Evolutionary conservation across 2,888 invertebrate genomes (phyloP).

Genomic region (Timema podura): DNA sequence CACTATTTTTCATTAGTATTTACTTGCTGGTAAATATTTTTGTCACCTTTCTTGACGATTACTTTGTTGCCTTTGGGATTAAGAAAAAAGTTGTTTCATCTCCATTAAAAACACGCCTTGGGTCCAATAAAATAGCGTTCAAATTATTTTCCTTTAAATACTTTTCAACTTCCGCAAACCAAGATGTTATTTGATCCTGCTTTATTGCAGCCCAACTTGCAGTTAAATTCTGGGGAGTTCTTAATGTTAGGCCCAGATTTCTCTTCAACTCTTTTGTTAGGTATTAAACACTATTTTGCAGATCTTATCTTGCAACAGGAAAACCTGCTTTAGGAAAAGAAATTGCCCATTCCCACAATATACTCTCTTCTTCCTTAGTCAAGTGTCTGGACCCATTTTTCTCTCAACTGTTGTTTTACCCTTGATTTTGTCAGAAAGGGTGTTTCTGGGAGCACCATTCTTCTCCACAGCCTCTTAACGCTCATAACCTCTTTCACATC

Average conservation of each 20-base stretch:
- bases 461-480: background rate
- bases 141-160: conserved; percentile 36
- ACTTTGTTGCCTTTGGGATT: conserved; percentile 40
- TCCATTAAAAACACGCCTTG: conserved; percentile 38
- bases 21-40: conserved; percentile 29
- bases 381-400: conserved; percentile 3
- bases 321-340: background rate
- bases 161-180: conserved; percentile 37
- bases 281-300: conserved; percentile 10
- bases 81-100: conserved; percentile 43
- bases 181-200: conserved; percentile 33
- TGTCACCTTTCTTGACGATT: too few species aligned
- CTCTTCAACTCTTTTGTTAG: conserved; percentile 1
- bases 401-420: too few species aligned
- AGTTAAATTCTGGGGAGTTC: conserved; percentile 38
- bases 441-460: conserved; percentile 4
- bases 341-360: background rate
- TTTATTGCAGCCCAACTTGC: conserved; percentile 29
- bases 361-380: background rate
- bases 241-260: too few species aligned
- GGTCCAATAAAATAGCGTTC: conserved; percentile 35
- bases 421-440: background rate
- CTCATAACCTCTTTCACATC: conserved; percentile 1
- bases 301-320: conserved; percentile 6
- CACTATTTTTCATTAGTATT: conserved; percentile 22